Evolutionary conservation across 2,797 vertebrate species (phyloP).

Genomic region (Gymnoscopelus braueri): DNA sequence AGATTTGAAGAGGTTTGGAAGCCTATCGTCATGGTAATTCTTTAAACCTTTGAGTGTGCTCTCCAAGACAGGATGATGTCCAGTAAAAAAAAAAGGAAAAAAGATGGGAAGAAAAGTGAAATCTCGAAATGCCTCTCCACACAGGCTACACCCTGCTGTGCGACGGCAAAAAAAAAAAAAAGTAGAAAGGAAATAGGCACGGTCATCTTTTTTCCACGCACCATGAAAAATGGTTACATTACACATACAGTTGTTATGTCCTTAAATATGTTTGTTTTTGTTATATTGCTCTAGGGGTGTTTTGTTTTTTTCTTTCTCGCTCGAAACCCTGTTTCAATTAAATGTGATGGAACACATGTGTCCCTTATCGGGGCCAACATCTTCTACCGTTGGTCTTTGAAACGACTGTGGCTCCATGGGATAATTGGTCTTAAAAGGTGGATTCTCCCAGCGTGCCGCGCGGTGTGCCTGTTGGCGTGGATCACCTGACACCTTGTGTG

Average conservation of each 20-base stretch:
- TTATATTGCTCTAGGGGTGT: slow-evolving; percentile 71
- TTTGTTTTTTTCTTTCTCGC: slow-evolving; percentile 48
- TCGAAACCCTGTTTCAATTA: slow-evolving; percentile 80
- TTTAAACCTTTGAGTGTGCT: slow-evolving; percentile 57
- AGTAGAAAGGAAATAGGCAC: no score
- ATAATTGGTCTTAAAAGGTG: slow-evolving; percentile 78
- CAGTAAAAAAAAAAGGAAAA: slow-evolving; percentile 61
- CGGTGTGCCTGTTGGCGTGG: slow-evolving; percentile 58
- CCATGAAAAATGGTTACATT: slow-evolving; percentile 65
- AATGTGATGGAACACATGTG: slow-evolving; percentile 80
- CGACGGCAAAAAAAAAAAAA: slow-evolving; percentile 21
- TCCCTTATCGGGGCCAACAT: slow-evolving; percentile 72
- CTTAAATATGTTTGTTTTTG: slow-evolving; percentile 79
- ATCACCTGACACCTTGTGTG: slow-evolving; percentile 71
- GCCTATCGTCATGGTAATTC: slow-evolving; percentile 65
- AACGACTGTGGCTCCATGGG: slow-evolving; percentile 67
- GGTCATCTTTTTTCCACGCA: slow-evolving; percentile 46
- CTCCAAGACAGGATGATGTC: slow-evolving; percentile 73
- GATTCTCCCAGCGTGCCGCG: slow-evolving; percentile 70
- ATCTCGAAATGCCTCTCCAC: slow-evolving; percentile 22
- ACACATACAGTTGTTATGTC: slow-evolving; percentile 75
- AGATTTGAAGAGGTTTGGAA: slow-evolving; percentile 75
- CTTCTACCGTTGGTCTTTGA: slow-evolving; percentile 76
- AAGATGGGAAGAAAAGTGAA: slow-evolving; percentile 20
- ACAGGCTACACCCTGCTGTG: slow-evolving; percentile 9